Percentiles rank a stretch among this genome's conserved stretches.
Conservation (phyloP, 1,140 invertebrate species). For the Diorhabda elongata region DNA sequence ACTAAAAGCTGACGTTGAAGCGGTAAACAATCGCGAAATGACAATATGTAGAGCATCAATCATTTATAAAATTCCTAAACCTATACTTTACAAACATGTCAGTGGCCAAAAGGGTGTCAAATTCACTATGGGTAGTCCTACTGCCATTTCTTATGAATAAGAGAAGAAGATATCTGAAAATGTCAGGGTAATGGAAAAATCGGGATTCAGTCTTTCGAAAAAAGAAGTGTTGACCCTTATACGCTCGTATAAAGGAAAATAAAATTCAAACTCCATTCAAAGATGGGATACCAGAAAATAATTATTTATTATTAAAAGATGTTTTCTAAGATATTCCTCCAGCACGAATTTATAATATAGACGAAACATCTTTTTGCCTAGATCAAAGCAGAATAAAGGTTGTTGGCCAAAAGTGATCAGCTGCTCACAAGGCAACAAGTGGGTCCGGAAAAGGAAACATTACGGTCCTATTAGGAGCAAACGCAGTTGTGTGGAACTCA, state of each 20-base stretch:
- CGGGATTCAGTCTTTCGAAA: slow-evolving; percentile 40
- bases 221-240: slow-evolving; percentile 39
- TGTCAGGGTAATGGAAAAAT: slow-evolving; percentile 40
- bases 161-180: slow-evolving; percentile 34
- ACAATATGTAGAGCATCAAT: slow-evolving; percentile 22
- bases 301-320: slow-evolving; percentile 41
- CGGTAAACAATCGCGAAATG: slow-evolving; percentile 27
- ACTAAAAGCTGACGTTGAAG: slow-evolving; percentile 29
- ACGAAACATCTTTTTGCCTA: slow-evolving; percentile 39
- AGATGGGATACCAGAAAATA: slow-evolving; percentile 42
- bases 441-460: slow-evolving; percentile 42
- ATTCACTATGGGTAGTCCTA: slow-evolving; percentile 31
- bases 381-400: slow-evolving; percentile 42
- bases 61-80: slow-evolving; percentile 30
- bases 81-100: slow-evolving; percentile 28
- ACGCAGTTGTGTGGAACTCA: no score
- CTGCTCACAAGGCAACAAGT: slow-evolving; percentile 37
- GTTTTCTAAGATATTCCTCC: slow-evolving; percentile 31
- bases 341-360: slow-evolving; percentile 39
- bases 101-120: slow-evolving; percentile 25
- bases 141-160: slow-evolving; percentile 29
- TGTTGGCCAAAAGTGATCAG: slow-evolving; percentile 32
- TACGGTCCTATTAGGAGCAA: slow-evolving; percentile 35
- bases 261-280: slow-evolving; percentile 41
- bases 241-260: slow-evolving; percentile 37